Evolutionary conservation across 23 tunicate species (phyloP), one percentile per base, ranked within the genome.

Genomic region (Diplosoma virens): DNA sequence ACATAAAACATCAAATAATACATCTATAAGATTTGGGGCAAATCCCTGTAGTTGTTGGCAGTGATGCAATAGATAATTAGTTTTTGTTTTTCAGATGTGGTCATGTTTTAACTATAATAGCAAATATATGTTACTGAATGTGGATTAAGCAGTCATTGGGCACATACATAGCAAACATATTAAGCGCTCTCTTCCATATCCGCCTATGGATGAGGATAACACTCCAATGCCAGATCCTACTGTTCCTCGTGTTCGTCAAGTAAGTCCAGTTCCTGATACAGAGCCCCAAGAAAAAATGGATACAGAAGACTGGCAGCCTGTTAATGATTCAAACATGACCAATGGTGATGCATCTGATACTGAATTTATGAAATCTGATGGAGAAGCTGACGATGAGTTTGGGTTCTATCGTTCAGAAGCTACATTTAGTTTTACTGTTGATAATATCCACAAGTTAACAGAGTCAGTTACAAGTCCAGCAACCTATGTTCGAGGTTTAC

Each of bases 111-210:
- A n/a, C n/a, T n/a, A n/a, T n/a, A n/a, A n/a, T n/a, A n/a, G n/a
- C n/a, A n/a, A n/a, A n/a, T n/a, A 41, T 41, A 41, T 14, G 9
- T 29, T 22, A 29, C 35, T 67, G 74, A 35, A 67, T 67, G 74
- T 71, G 72, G 78, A 71, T 71, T 71, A 70, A 69, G 89, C 97
- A 92, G 97, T 60, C 97, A 92, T 92, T 92, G 97, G 97, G 97
- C 97, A 88, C 77, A 92, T 92, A 85, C 77, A 78, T 26, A 85
- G 88, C 68, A 92, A 92, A 60, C 90, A 84, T 64, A 83, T 56
- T 46, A 85, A 85, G 78, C 83, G 76, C 84, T 75, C 84, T 83
- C 87, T 85, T 35, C 79, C 89, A 65, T 23, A 67, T 71, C 70
- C 58, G 16, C 87, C 58, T 54, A 92, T 92, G 97, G 96, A 89